Conservation (phyloP, 2,888 invertebrate genomes). For the Protonemura montana region DNA sequence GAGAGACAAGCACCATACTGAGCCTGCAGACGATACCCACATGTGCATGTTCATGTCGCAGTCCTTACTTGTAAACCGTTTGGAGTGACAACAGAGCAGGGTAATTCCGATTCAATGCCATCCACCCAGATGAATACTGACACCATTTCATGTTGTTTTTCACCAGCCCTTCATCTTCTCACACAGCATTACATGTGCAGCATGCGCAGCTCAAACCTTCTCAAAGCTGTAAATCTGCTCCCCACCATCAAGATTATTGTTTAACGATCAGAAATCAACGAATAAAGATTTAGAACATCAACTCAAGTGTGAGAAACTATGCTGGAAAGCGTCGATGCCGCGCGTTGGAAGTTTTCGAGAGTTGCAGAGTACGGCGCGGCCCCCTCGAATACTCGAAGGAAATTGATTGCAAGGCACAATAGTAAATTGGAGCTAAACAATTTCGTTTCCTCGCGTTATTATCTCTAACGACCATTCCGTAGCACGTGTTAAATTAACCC, state of each 20-base stretch:
- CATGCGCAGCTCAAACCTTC: neutral
- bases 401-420: neutral
- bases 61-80: neutral
- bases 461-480: neutral
- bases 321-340: neutral
- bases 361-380: neutral
- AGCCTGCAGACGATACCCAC: neutral
- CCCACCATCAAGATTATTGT: neutral
- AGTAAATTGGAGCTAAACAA: conserved; percentile 12
- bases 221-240: neutral
- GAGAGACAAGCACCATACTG: neutral
- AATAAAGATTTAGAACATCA: neutral
- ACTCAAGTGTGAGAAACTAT: neutral
- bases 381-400: neutral
- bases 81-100: neutral
- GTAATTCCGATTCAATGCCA: neutral
- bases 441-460: neutral
- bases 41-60: neutral
- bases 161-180: neutral
- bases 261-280: neutral
- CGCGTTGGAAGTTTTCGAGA: neutral
- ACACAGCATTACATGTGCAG: neutral
- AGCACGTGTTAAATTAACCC: neutral
- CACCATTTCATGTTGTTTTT: neutral
- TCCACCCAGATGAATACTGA: neutral